Evolutionary conservation across 1,140 invertebrate species (phyloP).

Genomic region (Oncopodura yosiiana): DNA sequence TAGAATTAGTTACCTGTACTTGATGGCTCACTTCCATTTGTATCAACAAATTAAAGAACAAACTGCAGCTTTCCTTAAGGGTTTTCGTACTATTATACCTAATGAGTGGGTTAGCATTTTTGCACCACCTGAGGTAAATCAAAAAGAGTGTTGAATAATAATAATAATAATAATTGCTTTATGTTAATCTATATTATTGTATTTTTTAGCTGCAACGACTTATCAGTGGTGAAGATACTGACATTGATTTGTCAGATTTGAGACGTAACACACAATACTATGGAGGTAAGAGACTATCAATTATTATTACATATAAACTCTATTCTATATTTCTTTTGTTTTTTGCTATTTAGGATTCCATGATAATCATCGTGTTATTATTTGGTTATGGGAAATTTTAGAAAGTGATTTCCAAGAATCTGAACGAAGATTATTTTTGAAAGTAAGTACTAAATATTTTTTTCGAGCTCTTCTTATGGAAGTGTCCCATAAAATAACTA

Average conservation of each 20-base stretch:
- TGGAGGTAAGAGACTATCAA: no score
- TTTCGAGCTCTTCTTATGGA: constrained; percentile 1
- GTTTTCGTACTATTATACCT: constrained; percentile 91
- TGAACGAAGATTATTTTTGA: constrained; percentile 87
- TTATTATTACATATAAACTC: no score
- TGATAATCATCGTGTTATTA: constrained; percentile 91
- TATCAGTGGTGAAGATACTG: constrained; percentile 83
- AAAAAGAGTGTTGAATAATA: background rate
- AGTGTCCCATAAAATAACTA: constrained; percentile 1
- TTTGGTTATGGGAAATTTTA: constrained; percentile 98
- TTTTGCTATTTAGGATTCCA: no score
- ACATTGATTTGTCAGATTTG: constrained; percentile 81
- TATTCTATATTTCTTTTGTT: no score
- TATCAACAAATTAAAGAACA: constrained; percentile 94
- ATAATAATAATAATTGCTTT: background rate
- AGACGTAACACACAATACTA: constrained; percentile 94
- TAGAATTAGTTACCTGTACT: constrained; percentile 93
- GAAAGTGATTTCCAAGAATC: constrained; percentile 88
- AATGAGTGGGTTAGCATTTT: constrained; percentile 91
- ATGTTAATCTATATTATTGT: background rate
- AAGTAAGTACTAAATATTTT: constrained; percentile 45
- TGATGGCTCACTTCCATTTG: constrained; percentile 98
- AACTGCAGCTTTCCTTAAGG: constrained; percentile 88
- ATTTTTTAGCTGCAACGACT: constrained; percentile 61
- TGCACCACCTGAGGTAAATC: constrained; percentile 82